These are phyloP conservation scores for Orchestia grillus DNA, from an alignment of 1,140 invertebrate species.

Conservation along the genomic window DNA sequence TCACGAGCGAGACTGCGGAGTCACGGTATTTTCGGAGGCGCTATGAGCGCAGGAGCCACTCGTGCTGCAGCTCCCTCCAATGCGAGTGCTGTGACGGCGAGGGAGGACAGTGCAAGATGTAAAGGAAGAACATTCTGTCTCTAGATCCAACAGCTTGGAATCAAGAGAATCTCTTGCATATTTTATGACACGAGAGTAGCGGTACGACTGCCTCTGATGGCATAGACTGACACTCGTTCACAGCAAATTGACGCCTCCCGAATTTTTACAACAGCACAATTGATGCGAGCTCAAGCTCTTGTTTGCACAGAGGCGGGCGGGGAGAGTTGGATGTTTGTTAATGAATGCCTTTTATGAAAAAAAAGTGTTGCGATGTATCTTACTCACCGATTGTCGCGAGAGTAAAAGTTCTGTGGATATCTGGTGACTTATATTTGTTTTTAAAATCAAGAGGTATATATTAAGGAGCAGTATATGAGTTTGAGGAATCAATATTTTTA, in stretches of 20 bases:
- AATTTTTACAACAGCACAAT: not conserved
- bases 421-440: not conserved
- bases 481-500: too few species aligned
- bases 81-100: not conserved
- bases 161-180: not conserved
- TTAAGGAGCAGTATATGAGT: too few species aligned
- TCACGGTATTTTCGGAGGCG: too few species aligned
- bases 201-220: not conserved
- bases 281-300: not conserved
- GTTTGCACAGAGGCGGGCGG: not conserved
- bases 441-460: not conserved
- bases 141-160: not conserved
- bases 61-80: not conserved
- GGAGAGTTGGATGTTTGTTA: not conserved
- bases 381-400: not conserved
- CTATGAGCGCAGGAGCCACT: too few species aligned
- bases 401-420: not conserved
- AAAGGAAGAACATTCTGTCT: not conserved
- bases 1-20: too few species aligned
- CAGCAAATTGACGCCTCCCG: not conserved
- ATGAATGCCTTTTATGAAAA: too few species aligned
- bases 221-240: not conserved
- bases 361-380: not conserved
- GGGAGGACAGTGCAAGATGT: not conserved
- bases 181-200: not conserved